These are phyloP conservation scores for Galendromus occidentalis DNA, from an alignment of 1,140 invertebrate genomes.

Conservation along the genomic window DNA sequence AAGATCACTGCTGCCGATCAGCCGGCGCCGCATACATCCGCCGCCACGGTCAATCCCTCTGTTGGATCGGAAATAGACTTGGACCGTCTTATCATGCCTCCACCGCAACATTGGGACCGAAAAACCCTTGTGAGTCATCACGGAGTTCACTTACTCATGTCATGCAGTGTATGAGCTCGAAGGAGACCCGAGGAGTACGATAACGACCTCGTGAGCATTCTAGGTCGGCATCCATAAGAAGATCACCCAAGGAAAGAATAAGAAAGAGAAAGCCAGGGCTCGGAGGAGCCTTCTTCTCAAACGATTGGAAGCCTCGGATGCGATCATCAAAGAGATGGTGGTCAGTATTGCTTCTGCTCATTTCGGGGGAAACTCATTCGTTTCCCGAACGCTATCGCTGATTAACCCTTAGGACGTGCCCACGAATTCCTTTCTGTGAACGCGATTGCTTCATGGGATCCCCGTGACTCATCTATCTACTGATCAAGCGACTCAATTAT, in stretches of 20 bases:
- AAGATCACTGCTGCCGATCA: background rate
- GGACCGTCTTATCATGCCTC: background rate
- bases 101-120: background rate
- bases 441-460: too few relatives aligned
- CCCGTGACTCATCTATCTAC: too few relatives aligned
- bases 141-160: too few relatives aligned
- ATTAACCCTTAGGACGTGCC: too few relatives aligned
- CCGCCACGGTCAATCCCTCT: background rate
- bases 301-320: background rate
- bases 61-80: background rate
- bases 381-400: background rate
- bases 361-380: background rate
- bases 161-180: too few relatives aligned
- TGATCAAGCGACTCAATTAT: too few relatives aligned
- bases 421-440: too few relatives aligned
- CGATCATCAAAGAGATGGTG: background rate
- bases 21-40: background rate
- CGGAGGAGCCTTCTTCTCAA: background rate
- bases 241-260: background rate
- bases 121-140: background rate
- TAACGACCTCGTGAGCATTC: background rate
- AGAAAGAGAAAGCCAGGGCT: background rate
- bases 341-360: background rate
- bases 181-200: background rate
- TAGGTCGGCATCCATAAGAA: slow-evolving; percentile 1